Conservation (phyloP, 2,797 vertebrate genomes). For the Leptoclinus maculatus region DNA sequence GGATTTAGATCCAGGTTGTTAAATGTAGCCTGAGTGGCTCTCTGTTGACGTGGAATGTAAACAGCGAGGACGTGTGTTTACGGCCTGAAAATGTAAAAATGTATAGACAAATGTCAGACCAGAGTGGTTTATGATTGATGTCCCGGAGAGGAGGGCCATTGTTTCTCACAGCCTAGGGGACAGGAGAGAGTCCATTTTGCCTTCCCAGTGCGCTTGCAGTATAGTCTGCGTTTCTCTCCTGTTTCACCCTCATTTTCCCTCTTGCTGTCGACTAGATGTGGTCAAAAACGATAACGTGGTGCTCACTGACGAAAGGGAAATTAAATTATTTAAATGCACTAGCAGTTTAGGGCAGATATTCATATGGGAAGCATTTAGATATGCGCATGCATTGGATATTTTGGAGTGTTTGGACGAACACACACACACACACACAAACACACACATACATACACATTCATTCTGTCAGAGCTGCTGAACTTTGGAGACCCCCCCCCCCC, state of each 20-base stretch:
- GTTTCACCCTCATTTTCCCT: slow-evolving; percentile 10
- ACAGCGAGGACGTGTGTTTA: slow-evolving; percentile 75
- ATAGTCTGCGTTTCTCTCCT: slow-evolving; percentile 24
- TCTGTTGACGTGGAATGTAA: slow-evolving; percentile 76
- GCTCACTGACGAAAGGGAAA: slow-evolving; percentile 32
- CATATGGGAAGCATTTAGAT: slow-evolving; percentile 11
- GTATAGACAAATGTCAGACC: slow-evolving; percentile 75
- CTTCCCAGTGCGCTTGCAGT: slow-evolving; percentile 51
- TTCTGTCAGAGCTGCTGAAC: slow-evolving; percentile 44
- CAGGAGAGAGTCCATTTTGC: slow-evolving; percentile 74
- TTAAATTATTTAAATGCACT: slow-evolving; percentile 43
- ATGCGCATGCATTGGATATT: slow-evolving; percentile 13
- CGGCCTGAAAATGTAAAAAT: slow-evolving; percentile 69
- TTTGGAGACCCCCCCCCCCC: slow-evolving; percentile 19
- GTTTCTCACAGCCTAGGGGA: slow-evolving; percentile 72
- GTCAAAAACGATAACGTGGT: slow-evolving; percentile 22
- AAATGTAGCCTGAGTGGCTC: slow-evolving; percentile 72
- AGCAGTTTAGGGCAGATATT: neutral
- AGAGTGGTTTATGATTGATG: slow-evolving; percentile 79
- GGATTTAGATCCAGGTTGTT: slow-evolving; percentile 66
- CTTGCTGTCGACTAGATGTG: slow-evolving; percentile 23
- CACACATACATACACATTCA: neutral
- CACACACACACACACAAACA: slow-evolving; percentile 10
- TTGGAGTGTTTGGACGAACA: slow-evolving; percentile 17
- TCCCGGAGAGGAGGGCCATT: slow-evolving; percentile 75